phyloP scores from a whole-genome alignment of 2,888 invertebrate genomes.

The Meloe dianella region DNA sequence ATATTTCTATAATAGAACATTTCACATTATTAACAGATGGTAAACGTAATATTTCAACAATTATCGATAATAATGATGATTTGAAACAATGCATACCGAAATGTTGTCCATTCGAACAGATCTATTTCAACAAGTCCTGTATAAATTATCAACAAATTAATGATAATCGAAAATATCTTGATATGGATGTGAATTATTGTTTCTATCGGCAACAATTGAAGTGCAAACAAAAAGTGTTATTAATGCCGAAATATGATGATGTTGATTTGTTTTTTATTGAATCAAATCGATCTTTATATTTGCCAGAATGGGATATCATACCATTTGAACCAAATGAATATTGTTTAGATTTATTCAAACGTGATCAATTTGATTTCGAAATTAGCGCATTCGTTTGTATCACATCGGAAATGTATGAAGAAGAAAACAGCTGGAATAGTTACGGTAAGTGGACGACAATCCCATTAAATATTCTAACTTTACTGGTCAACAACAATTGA shows the following conservation, averaged over 20 bases:
- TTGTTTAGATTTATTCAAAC: conserved; percentile 34
- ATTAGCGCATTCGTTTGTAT: not conserved
- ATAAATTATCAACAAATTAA: conserved; percentile 7
- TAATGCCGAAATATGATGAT: conserved; percentile 20
- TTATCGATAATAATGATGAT: not conserved
- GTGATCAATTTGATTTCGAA: not conserved
- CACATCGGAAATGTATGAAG: not conserved
- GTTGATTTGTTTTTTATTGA: conserved; percentile 34
- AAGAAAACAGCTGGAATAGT: conserved; percentile 15
- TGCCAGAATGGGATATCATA: conserved; percentile 27
- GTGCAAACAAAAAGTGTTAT: conserved; percentile 1
- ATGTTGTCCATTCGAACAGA: conserved; percentile 12
- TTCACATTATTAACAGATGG: not conserved
- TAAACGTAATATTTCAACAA: not conserved
- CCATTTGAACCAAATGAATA: conserved; percentile 27
- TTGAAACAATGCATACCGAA: not conserved
- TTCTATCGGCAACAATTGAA: conserved; percentile 15
- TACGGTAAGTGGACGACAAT: not conserved
- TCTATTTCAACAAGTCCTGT: conserved; percentile 4
- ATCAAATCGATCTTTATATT: conserved; percentile 31
- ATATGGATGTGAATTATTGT: not conserved
- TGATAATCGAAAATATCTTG: not conserved
- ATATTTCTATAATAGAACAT: not conserved
- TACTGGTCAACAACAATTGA: no score
- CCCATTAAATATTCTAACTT: no score